Percentiles rank a stretch among this genome's conserved stretches.
Conservation (phyloP, 1,140 invertebrate species). For the Aphis craccivora region DNA sequence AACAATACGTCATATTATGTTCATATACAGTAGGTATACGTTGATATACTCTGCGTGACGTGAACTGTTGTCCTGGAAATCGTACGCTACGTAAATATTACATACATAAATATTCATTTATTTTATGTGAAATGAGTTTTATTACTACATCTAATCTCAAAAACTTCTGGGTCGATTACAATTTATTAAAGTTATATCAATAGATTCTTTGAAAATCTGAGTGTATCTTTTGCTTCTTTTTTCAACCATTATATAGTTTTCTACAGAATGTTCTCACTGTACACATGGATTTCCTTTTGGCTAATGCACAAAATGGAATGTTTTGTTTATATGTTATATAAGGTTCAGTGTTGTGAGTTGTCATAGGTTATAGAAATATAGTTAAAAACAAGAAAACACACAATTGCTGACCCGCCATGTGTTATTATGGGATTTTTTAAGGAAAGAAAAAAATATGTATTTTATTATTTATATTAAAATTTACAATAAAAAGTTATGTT, state of each 20-base stretch:
- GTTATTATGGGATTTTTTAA: too few species aligned
- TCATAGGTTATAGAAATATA: too few species aligned
- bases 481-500: too few species aligned
- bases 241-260: background rate
- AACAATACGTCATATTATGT: background rate
- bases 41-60: background rate
- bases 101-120: background rate
- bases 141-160: background rate
- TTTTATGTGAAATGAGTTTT: background rate
- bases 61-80: slow-evolving; percentile 26
- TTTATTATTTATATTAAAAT: too few species aligned
- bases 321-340: background rate
- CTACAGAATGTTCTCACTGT: background rate
- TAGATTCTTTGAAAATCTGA: background rate
- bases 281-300: background rate
- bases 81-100: background rate
- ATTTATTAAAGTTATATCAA: background rate
- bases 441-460: too few species aligned
- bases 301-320: background rate
- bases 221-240: background rate
- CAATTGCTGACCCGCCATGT: too few species aligned
- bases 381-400: too few species aligned
- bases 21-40: too few species aligned
- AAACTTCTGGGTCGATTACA: background rate
- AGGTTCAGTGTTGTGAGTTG: too few species aligned